Percentiles rank a stretch among this genome's conserved stretches.
Conservation (phyloP, 2,888 invertebrate genomes). For the Mythimna ferrago region DNA sequence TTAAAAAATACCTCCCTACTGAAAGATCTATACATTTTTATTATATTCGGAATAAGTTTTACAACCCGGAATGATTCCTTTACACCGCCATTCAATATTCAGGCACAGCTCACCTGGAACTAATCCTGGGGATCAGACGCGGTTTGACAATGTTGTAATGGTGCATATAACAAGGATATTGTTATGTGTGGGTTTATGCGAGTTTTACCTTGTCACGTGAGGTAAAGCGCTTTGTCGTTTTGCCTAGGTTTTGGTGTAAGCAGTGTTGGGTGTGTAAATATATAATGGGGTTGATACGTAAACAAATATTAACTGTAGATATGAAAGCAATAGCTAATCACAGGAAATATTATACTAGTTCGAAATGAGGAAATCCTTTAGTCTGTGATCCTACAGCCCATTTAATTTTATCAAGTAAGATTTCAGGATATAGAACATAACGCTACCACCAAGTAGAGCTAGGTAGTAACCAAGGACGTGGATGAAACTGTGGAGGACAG, state of each 20-base stretch:
- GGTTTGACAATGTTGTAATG: conserved; percentile 60
- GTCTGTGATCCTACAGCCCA: too few relatives aligned
- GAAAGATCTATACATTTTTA: background rate
- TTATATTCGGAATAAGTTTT: conserved; percentile 10
- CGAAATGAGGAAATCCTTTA: too few relatives aligned
- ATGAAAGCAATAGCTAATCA: too few relatives aligned
- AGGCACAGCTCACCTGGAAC: conserved; percentile 59
- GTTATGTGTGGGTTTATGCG: conserved; percentile 49
- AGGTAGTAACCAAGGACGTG: too few relatives aligned
- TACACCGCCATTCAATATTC: conserved; percentile 59
- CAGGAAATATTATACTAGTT: too few relatives aligned
- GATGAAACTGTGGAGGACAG: too few relatives aligned
- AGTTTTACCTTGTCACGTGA: conserved; percentile 26
- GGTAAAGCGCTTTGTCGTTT: background rate
- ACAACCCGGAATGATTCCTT: conserved; percentile 34
- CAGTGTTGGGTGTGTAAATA: too few relatives aligned
- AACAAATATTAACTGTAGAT: too few relatives aligned
- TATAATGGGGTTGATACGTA: too few relatives aligned
- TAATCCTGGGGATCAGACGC: conserved; percentile 57
- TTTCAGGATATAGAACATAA: too few relatives aligned
- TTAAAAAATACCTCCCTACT: background rate
- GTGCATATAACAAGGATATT: conserved; percentile 60
- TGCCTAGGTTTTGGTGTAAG: background rate
- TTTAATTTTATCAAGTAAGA: too few relatives aligned
- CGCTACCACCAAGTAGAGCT: too few relatives aligned